Conservation (phyloP, 2,113 vertebrate genomes). For the Pseudopodoces humilis region DNA sequence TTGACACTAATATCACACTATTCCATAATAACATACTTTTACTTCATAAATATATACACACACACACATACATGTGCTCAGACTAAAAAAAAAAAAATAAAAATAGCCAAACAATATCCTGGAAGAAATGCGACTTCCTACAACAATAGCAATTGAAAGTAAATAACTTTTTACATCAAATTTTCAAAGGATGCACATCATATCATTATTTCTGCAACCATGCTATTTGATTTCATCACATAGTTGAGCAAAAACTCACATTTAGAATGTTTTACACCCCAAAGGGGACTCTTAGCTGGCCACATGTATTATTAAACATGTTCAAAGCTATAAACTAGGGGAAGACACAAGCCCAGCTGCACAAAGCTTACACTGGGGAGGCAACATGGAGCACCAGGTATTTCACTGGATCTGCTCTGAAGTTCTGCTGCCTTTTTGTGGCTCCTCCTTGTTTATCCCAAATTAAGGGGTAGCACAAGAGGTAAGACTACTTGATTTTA, state of each 20-base stretch:
- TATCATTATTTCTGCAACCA: background rate
- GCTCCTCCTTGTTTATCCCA: background rate
- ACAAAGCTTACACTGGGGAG: background rate
- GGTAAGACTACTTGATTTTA: background rate
- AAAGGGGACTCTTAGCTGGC: background rate
- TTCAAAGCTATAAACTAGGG: background rate
- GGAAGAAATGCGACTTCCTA: background rate
- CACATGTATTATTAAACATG: background rate
- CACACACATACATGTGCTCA: background rate
- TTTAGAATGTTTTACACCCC: background rate
- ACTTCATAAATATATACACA: background rate
- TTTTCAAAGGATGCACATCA: background rate
- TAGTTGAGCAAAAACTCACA: background rate
- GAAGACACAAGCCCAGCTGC: fast-evolving
- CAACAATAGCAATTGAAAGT: background rate
- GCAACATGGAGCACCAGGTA: fast-evolving
- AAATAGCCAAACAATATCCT: background rate
- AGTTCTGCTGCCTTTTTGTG: background rate
- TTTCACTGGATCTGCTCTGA: background rate
- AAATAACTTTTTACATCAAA: background rate
- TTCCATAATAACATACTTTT: background rate
- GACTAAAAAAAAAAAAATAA: background rate
- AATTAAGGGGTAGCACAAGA: background rate
- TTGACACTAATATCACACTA: background rate
- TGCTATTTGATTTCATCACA: background rate